Evolutionary conservation across 2,888 invertebrate species (phyloP).

Genomic region (Fragum whitleyi): DNA sequence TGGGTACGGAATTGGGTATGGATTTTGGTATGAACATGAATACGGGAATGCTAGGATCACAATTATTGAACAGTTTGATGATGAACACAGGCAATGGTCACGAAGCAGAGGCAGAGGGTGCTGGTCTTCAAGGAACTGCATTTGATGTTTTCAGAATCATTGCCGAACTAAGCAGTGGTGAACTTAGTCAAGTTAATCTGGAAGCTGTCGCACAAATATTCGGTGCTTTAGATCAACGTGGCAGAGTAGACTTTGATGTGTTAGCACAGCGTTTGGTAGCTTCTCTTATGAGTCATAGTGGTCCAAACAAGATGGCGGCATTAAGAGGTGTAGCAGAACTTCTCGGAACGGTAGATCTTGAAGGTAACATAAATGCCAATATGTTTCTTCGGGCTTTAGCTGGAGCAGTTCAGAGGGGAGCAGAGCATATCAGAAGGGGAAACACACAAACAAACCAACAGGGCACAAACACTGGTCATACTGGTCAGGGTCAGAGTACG

Average conservation of each 20-base stretch:
- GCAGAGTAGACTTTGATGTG: slow-evolving; percentile 38
- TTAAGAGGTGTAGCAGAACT: slow-evolving; percentile 16
- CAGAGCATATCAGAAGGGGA: not conserved
- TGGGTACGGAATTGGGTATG: too few species aligned
- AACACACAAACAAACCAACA: not conserved
- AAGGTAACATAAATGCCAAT: slow-evolving; percentile 47
- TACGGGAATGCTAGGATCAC: not conserved
- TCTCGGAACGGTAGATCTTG: slow-evolving; percentile 11
- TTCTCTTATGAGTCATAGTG: slow-evolving; percentile 9
- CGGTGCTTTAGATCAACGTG: slow-evolving; percentile 45
- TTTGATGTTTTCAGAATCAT: slow-evolving; percentile 23
- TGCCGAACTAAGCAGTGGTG: slow-evolving; percentile 15
- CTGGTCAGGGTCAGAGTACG: not conserved
- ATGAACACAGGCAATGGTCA: not conserved
- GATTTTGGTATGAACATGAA: too few species aligned
- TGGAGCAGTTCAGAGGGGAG: slow-evolving; percentile 5
- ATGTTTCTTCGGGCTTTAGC: slow-evolving; percentile 19
- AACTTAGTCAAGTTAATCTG: slow-evolving; percentile 23
- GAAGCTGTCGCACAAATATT: slow-evolving; percentile 37
- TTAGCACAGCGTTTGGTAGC: slow-evolving; percentile 39
- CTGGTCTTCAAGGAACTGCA: slow-evolving; percentile 3
- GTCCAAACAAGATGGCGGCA: slow-evolving; percentile 14
- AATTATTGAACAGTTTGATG: slow-evolving; percentile 18
- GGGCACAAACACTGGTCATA: not conserved
- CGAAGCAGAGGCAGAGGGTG: not conserved